phyloP scores from a whole-genome alignment of 2,888 invertebrate genomes.

The Acronicta psi region DNA sequence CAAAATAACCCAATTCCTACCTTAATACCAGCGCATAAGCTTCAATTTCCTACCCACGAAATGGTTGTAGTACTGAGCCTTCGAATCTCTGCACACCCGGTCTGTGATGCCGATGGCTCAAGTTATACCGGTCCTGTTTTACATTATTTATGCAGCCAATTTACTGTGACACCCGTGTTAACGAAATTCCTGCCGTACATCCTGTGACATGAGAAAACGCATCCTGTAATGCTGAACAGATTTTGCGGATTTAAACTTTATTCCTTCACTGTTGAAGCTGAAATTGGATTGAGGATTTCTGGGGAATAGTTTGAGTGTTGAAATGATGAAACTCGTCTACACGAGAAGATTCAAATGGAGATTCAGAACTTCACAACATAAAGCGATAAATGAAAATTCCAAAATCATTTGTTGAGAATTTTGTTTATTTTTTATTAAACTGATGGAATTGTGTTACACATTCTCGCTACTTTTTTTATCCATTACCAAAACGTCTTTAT shows the following conservation, averaged over 20 bases:
- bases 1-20: conserved; percentile 12
- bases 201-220: conserved; percentile 19
- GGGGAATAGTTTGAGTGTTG: background rate
- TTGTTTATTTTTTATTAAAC: too few species aligned
- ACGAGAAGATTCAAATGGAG: conserved; percentile 4
- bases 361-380: conserved; percentile 4
- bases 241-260: conserved; percentile 19
- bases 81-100: conserved; percentile 8
- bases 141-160: conserved; percentile 30
- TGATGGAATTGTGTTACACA: too few species aligned
- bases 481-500: too few species aligned
- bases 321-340: conserved; percentile 5
- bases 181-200: conserved; percentile 34
- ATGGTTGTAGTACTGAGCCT: conserved; percentile 1
- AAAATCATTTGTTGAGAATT: background rate
- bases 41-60: background rate
- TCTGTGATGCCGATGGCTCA: conserved; percentile 12
- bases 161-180: conserved; percentile 32
- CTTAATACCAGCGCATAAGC: background rate
- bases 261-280: background rate
- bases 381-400: background rate
- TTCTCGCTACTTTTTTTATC: too few species aligned
- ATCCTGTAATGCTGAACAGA: background rate
- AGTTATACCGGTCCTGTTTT: conserved; percentile 22
- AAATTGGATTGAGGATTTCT: background rate